A percentile compares a stretch with the other conserved stretches of the same genome.
Conservation (phyloP, 2,888 invertebrate genomes). For the Melangyna quadrimaculata region DNA sequence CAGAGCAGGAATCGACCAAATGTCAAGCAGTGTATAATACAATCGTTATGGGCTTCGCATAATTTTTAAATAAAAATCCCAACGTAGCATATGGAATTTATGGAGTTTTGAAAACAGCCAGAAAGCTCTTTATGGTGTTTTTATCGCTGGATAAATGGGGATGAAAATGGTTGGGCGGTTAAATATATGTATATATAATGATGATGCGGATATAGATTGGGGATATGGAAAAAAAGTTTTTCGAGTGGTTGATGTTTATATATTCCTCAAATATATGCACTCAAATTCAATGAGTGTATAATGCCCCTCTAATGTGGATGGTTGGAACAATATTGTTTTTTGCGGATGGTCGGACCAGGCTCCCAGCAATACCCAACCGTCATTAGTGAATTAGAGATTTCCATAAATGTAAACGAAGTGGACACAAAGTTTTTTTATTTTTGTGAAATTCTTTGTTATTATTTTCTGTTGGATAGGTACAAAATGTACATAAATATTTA, state of each 20-base stretch:
- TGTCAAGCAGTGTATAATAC: conserved; percentile 46
- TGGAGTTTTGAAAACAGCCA: conserved; percentile 71
- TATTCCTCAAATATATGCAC: conserved; percentile 29
- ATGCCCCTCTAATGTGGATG: not conserved
- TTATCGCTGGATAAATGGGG: conserved; percentile 62
- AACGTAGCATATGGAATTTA: conserved; percentile 67
- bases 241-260: conserved; percentile 39
- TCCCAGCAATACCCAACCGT: conserved; percentile 16
- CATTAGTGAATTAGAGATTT: conserved; percentile 49
- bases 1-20: conserved; percentile 36
- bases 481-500: too few species aligned
- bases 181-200: not conserved
- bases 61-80: conserved; percentile 71
- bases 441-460: conserved; percentile 53
- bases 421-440: conserved; percentile 47
- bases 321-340: conserved; percentile 36
- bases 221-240: conserved; percentile 1
- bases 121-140: conserved; percentile 65
- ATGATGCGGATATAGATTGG: not conserved
- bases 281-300: conserved; percentile 53
- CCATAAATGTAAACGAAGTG: conserved; percentile 57
- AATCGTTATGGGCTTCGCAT: conserved; percentile 59
- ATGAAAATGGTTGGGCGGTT: conserved; percentile 44
- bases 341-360: conserved; percentile 34
- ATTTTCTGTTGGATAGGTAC: conserved; percentile 6